Evolutionary conservation across 1,140 invertebrate species (phyloP).

Genomic region (Asbolus verrucosus): DNA sequence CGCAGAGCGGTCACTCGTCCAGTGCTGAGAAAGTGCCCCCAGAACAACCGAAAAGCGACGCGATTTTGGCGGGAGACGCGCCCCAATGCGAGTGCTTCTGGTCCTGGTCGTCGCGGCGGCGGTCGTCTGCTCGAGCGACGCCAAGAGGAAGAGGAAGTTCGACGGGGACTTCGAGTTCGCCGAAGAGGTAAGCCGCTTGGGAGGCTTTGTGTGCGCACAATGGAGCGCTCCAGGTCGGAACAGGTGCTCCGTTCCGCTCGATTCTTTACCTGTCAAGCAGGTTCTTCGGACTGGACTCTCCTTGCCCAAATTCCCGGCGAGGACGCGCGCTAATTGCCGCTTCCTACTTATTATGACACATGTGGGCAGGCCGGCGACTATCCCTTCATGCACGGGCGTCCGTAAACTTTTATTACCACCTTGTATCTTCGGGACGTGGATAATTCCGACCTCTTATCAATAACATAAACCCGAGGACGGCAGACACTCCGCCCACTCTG

Average conservation of each 20-base stretch:
- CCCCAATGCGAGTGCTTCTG: constrained; percentile 60
- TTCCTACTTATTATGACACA: constrained; percentile 2
- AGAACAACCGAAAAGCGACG: no score
- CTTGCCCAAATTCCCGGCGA: constrained; percentile 30
- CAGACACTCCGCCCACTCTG: constrained; percentile 1
- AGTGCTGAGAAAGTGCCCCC: constrained; percentile 45
- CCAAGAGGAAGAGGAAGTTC: constrained; percentile 72
- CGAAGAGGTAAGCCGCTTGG: constrained; percentile 70
- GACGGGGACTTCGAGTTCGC: constrained; percentile 78
- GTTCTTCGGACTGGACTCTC: constrained; percentile 39
- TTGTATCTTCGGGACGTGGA: constrained; percentile 19
- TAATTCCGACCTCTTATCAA: constrained; percentile 32
- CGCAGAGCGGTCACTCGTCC: constrained; percentile 51
- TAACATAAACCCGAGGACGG: constrained; percentile 22
- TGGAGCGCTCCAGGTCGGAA: constrained; percentile 17
- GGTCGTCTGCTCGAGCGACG: constrained; percentile 65
- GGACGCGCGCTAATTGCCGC: constrained; percentile 1
- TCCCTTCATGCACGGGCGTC: no score
- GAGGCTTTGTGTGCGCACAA: constrained; percentile 24
- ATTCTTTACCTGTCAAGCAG: constrained; percentile 50
- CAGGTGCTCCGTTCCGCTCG: constrained; percentile 38
- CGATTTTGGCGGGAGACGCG: constrained; percentile 2
- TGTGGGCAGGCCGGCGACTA: neutral
- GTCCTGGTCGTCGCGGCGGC: constrained; percentile 65
- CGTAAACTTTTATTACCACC: constrained; percentile 27